A percentile compares a stretch with the other conserved stretches of the same genome.
Evolutionary conservation across 2,797 vertebrate genomes (phyloP).

Genomic region (Sphenodon punctatus): DNA sequence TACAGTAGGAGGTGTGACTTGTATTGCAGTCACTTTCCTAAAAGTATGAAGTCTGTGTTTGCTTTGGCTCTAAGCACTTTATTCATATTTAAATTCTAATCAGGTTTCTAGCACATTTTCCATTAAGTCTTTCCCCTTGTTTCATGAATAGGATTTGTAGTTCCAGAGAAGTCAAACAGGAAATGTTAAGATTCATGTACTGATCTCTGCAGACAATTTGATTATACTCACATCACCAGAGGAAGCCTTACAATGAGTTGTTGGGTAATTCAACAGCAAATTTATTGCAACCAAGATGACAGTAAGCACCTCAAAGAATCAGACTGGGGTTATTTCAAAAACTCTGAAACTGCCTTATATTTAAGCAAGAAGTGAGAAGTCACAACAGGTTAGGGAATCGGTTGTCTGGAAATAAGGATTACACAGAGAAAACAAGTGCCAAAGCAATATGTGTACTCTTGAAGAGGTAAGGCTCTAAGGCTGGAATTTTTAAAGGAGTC

Average conservation of each 20-base stretch:
- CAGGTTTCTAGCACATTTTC: neutral
- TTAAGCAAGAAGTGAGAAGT: neutral
- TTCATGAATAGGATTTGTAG: neutral
- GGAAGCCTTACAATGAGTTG: neutral
- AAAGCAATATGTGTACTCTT: neutral
- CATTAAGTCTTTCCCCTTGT: neutral
- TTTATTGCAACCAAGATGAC: neutral
- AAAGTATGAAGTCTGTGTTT: neutral
- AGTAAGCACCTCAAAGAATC: neutral
- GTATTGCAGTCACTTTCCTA: neutral
- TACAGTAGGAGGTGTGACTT: neutral
- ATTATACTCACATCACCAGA: constrained; percentile 12
- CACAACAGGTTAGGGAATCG: neutral
- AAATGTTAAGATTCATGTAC: constrained; percentile 26
- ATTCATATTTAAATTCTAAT: constrained; percentile 2
- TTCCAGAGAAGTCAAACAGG: neutral
- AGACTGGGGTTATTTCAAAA: neutral
- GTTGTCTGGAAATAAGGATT: neutral
- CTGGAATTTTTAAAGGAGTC: neutral
- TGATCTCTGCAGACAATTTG: neutral
- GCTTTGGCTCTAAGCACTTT: neutral
- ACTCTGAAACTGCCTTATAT: neutral
- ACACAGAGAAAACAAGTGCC: neutral
- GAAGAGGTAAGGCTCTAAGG: neutral
- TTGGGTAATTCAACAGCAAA: neutral